Base-by-base conservation (phyloP, 2,797 vertebrate genomes). In the Notoglanidium macrostoma region DNA sequence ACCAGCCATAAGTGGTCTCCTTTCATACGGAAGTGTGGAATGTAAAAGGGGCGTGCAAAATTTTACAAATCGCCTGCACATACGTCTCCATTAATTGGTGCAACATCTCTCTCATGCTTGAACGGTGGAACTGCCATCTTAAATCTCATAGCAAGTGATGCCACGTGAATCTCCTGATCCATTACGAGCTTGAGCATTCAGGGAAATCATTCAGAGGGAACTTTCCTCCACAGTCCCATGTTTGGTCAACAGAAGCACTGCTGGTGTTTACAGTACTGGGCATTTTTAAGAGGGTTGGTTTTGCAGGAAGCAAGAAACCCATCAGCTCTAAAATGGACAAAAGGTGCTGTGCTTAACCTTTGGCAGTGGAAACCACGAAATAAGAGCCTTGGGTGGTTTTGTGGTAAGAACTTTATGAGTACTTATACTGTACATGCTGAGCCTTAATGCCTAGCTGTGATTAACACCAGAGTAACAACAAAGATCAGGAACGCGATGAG, bases 371-470 rank as follows among this genome's bases (percentile, higher is more conserved):
- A 49, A 14, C 9, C 29, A 55, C 5, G n/a, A 54, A 17, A 51
- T 29, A 17, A 77, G 15, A 77, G 15, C 49, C n/a, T 19, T 32
- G 49, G 74, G 0, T 67, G 46, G 88, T 84, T 85, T 72, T 85
- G 76, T 76, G 26, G 26, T 91, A 92, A 93, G 87, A 87, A 85
- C 83, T 80, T 88, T 70, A 91, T 86, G 67, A 89, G 84, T 91
- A 89, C 88, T 93, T 91, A 92, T 84, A 88, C 84, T 84, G 87
- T 86, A 88, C 91, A 82, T 74, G 90, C 92, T 87, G 90, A 93
- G 89, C 90, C 94, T 93, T 93, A 92, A 93, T 91, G 91, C 93
- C 87, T 68, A 81, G 51, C 78, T 63, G 86, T 87, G 91, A 91
- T 93, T 92, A 94, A 90, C 85, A 80, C 78, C 68, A 51, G 51